Base-by-base conservation (phyloP, 1,140 invertebrate species). In the Bombus impatiens region DNA sequence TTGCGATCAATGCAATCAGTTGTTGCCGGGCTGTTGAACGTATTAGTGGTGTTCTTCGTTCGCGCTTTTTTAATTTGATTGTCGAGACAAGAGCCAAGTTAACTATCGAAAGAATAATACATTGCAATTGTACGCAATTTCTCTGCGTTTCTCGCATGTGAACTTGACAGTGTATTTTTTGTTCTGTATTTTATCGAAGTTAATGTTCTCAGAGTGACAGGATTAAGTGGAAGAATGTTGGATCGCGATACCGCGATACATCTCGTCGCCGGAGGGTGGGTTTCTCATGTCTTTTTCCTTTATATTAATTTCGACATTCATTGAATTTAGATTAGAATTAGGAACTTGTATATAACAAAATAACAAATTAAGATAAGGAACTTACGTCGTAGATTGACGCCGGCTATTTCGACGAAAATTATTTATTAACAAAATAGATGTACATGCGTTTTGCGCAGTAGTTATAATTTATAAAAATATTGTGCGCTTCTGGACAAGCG, bases 191-290 rank as follows among this genome's bases (percentile, higher is more conserved):
- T 40, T 18, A 2, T 47, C 25, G 68, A 90, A 78, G 79, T 91
- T 77, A 82, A 91, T 90, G 90, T 83, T 81, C 74, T 62, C 81
- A 35, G 78, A 85, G 67, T 86, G 76, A 83, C 74, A 80, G 70
- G 37, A 15, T 77, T 82, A 68, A 53, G 40, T 81, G 83, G 86
- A 91, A 94, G 91, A 95, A 97, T 97, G 97, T 96, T 96, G 95
- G 96, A 97, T 95, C 96, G 96, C 94, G 97, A 98, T 95, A 97
- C 97, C 88, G 96, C 98, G 84, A 98, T 98, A 95, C 98, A 98
- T 95, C 96, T 98, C 90, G 96, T 98, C 89, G 97, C 97, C 94
- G 98, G 98, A 96, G 98, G 98, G 98, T 98, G 96, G 96, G 97
- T 96, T 75, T 82, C 15, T 9, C 57, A 18, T 65, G n/a, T 22